A percentile compares a stretch with the other conserved stretches of the same genome.
Evolutionary conservation across 2,113 vertebrate genomes (phyloP).

Genomic region (Pica pica): DNA sequence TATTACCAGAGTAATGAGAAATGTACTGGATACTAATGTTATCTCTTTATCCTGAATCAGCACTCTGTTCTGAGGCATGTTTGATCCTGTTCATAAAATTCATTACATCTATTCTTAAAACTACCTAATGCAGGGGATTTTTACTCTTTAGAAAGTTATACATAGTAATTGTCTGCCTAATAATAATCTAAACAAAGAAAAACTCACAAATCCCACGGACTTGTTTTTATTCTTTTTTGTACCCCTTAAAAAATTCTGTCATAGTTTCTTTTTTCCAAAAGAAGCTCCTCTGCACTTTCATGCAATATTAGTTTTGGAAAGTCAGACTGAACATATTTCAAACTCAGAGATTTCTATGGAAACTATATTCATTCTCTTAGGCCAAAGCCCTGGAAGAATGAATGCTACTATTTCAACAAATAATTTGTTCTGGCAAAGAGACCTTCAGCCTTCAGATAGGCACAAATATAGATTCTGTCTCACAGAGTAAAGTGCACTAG

Average conservation of each 20-base stretch:
- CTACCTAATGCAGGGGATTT: neutral
- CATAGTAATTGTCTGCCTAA: accelerated
- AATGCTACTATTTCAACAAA: neutral
- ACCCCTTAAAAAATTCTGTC: neutral
- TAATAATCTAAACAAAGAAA: neutral
- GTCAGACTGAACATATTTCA: neutral
- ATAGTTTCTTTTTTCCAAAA: neutral
- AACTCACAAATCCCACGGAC: neutral
- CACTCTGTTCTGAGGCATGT: neutral
- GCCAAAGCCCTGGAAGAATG: neutral
- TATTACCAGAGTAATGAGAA: neutral
- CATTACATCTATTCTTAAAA: neutral
- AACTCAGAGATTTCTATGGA: neutral
- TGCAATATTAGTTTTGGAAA: neutral
- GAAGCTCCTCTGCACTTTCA: neutral
- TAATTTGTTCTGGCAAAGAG: neutral
- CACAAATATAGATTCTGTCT: neutral
- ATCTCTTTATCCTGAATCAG: neutral
- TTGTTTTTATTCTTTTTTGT: neutral
- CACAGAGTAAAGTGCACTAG: neutral
- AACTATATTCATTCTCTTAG: neutral
- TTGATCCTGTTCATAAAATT: neutral
- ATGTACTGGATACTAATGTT: neutral
- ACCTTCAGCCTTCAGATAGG: neutral
- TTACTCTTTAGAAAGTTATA: neutral